phyloP scores from a whole-genome alignment of 2,113 vertebrate genomes.

The Alexandromys fortis region DNA sequence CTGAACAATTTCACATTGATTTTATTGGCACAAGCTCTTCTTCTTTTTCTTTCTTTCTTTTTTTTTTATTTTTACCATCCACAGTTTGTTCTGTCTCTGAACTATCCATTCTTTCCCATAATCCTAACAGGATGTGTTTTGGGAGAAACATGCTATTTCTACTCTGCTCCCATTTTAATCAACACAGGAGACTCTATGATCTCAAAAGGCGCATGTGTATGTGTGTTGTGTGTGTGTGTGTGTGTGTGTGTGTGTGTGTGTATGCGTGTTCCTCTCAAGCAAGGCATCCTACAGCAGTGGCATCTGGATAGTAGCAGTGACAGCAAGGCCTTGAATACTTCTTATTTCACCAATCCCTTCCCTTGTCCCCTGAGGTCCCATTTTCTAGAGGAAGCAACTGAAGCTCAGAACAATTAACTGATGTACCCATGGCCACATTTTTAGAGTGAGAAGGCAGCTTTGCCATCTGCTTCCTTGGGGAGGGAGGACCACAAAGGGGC shows the following conservation, averaged over 20 bases:
- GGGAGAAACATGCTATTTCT: background rate
- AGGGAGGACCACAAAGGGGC: background rate
- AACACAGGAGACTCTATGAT: background rate
- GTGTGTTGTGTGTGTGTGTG: background rate
- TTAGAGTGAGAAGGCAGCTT: background rate
- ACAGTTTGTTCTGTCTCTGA: background rate
- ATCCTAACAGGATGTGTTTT: background rate
- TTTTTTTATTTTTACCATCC: no score
- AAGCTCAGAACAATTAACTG: background rate
- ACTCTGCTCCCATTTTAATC: background rate
- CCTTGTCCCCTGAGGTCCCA: no score
- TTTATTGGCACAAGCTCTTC: background rate
- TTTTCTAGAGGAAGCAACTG: background rate
- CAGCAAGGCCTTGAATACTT: background rate
- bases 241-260: background rate
- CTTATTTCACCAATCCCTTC: background rate
- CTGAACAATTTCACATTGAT: background rate
- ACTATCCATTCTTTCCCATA: background rate
- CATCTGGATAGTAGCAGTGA: background rate
- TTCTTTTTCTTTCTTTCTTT: background rate
- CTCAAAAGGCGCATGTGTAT: background rate
- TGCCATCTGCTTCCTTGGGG: background rate
- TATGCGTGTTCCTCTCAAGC: background rate
- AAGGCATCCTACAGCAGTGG: background rate
- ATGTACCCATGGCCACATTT: no score